Base-by-base conservation (phyloP, 2,797 vertebrate genomes). In the Melanotaenia parkinsoni region DNA sequence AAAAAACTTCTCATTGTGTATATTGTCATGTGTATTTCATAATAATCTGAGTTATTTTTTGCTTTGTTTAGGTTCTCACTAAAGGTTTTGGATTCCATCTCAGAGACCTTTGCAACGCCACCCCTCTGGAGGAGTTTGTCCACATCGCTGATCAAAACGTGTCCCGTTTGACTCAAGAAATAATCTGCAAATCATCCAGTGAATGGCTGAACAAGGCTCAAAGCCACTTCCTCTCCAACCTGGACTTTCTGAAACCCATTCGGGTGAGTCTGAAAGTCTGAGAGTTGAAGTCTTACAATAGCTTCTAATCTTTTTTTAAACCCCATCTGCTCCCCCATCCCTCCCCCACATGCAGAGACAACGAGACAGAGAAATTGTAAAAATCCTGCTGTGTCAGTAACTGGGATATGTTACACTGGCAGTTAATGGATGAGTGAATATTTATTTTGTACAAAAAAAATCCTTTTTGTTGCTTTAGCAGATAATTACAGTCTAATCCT, bases 201-300 rank as follows among this genome's bases (percentile, higher is more conserved):
- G 95, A 96, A 53, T 95, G 95, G 82, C 93, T 98, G 22, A 86
- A 93, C 67, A 88, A 90, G 5, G 94, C 95, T 0, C 96, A 98
- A 65, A 93, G 66, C 70, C 91, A 93, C 54, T 96, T 99, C 75
- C 95, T 81, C 74, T 95, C 95, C 65, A 98, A 97, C 78, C 66
- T 98, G 88, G 94, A 98, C 91, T 95, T 97, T 80, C 82, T 99
- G 59, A 99, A 97, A 85, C 97, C 97, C 0, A 85, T 98, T 61
- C 77, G 95, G 89, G 98, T 99, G 50, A 91, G 88, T 90, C n/a
- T 45, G 10, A 32, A 50, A 91, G 88, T 90, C n/a, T 45, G 10
- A 22, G 0, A 51, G 1, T 32, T 54, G 10, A 30, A 11, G 38
- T 32, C 40, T 47, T 37, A 63, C 40, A 63, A 9, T 32, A 16